Evolutionary conservation across 1,140 invertebrate species (phyloP), one percentile per base, ranked within the genome.

Genomic region (Camponotus vicinus): DNA sequence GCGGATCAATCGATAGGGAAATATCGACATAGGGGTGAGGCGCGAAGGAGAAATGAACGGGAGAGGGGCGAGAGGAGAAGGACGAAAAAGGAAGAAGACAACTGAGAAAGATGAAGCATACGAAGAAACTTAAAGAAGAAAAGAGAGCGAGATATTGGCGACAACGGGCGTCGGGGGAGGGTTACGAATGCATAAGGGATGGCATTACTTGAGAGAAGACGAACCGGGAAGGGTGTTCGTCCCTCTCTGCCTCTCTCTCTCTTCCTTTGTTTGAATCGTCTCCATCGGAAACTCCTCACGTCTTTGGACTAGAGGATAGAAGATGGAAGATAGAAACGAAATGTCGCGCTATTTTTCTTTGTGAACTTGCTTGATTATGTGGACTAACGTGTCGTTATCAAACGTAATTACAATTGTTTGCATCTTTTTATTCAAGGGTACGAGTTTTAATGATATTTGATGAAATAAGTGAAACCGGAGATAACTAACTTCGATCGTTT

Each of bases 1-100:
- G 75, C 92, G 90, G 92, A 95, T 95, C 94, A 94, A 95, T 95
- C 94, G 94, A 94, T 95, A 95, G 94, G 94, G 94, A 95, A 95
- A 94, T 95, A 94, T 94, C 92, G 91, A 91, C 89, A 79, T 80
- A 88, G 61, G 92, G 91, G 92, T 89, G 91, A 93, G 91, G 87
- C 32, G 80, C 84, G 87, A 89, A 89, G 86, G 88, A 87, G 86
- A 92, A 83, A 70, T 77, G 86, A 64, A 84, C 73, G 67, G 76
- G 45, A 66, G 88, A 40, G 84, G 70, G 21, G 34, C 27, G 63
- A 27, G 59, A 66, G 66, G 66, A 55, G 55, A 34, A 85, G 86
- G 79, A 34, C 15, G 45, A 40, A 57, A 49, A 18, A 77, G 52
- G 45, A 45, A 82, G 42, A 63, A 64, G 82, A 88, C 71, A 78